phyloP scores from a whole-genome alignment of 2,113 vertebrate genomes.

The Psophia crepitans region DNA sequence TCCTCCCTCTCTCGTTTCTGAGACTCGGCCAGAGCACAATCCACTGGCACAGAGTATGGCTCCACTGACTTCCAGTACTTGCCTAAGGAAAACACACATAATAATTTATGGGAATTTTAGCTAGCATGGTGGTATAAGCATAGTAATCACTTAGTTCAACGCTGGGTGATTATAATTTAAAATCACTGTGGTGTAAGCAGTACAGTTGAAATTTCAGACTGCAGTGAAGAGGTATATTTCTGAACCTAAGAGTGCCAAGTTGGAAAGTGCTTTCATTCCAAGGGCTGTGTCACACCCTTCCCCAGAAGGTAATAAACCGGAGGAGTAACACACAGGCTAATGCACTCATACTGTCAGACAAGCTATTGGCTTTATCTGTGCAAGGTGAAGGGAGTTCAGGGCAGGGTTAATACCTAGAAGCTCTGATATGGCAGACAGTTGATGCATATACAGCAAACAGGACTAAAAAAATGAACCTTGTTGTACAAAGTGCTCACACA shows the following conservation, averaged over 20 bases:
- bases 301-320: slow-evolving; percentile 65
- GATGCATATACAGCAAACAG: neutral
- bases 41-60: slow-evolving; percentile 65
- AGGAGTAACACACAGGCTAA: slow-evolving; percentile 44
- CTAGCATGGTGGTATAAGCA: slow-evolving; percentile 54
- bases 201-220: slow-evolving; percentile 67
- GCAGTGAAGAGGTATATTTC: slow-evolving; percentile 49
- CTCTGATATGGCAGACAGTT: neutral
- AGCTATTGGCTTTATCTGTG: slow-evolving; percentile 15
- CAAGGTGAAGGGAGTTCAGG: slow-evolving; percentile 8
- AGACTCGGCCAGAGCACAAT: slow-evolving; percentile 71
- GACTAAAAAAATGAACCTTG: slow-evolving; percentile 42
- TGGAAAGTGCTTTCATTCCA: slow-evolving; percentile 65
- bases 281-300: slow-evolving; percentile 53
- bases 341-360: slow-evolving; percentile 32
- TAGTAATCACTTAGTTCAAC: slow-evolving; percentile 55
- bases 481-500: slow-evolving; percentile 43
- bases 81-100: slow-evolving; percentile 71
- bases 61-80: slow-evolving; percentile 82
- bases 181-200: slow-evolving; percentile 31
- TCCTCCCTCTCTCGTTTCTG: slow-evolving; percentile 77
- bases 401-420: slow-evolving; percentile 3
- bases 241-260: slow-evolving; percentile 57
- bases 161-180: slow-evolving; percentile 56
- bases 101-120: slow-evolving; percentile 64